Conservation (phyloP, 2,888 invertebrate species). For the Mythimna lalbum region DNA sequence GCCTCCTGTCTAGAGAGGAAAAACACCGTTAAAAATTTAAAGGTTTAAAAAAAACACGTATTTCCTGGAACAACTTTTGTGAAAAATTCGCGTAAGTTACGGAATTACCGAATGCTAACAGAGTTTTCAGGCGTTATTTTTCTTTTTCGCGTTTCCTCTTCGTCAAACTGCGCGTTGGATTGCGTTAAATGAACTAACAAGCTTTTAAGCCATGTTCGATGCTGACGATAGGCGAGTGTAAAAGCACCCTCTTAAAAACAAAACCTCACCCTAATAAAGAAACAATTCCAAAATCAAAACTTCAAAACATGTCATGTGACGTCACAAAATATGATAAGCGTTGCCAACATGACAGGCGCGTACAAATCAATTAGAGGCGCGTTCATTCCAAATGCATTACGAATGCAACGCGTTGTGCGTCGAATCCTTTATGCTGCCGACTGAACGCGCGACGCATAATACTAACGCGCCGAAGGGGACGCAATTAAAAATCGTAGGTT, state of each 20-base stretch:
- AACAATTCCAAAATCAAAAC: constrained; percentile 23
- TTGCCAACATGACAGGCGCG: constrained; percentile 54
- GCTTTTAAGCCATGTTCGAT: too few species aligned
- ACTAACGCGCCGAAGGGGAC: constrained; percentile 39
- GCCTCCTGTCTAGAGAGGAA: too few species aligned
- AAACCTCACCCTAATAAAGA: background rate
- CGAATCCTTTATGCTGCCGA: constrained; percentile 57
- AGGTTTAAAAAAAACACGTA: too few species aligned
- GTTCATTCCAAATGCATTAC: constrained; percentile 61
- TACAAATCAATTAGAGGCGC: constrained; percentile 66
- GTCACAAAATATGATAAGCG: constrained; percentile 45
- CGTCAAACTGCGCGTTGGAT: too few species aligned
- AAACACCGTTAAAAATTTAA: too few species aligned
- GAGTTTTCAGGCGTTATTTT: too few species aligned
- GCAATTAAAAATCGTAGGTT: constrained; percentile 54
- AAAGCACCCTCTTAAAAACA: background rate
- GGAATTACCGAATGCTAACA: too few species aligned
- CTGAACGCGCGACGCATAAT: constrained; percentile 61
- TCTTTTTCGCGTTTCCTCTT: too few species aligned
- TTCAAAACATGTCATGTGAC: constrained; percentile 30
- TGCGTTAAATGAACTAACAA: too few species aligned
- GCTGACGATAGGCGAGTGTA: too few species aligned
- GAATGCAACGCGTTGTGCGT: constrained; percentile 54
- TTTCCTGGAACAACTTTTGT: too few species aligned
- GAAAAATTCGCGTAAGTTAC: too few species aligned